Evolutionary conservation across 2,797 vertebrate genomes (phyloP), one percentile per base, ranked within the genome.

Genomic region (Clarias laeviceps): DNA sequence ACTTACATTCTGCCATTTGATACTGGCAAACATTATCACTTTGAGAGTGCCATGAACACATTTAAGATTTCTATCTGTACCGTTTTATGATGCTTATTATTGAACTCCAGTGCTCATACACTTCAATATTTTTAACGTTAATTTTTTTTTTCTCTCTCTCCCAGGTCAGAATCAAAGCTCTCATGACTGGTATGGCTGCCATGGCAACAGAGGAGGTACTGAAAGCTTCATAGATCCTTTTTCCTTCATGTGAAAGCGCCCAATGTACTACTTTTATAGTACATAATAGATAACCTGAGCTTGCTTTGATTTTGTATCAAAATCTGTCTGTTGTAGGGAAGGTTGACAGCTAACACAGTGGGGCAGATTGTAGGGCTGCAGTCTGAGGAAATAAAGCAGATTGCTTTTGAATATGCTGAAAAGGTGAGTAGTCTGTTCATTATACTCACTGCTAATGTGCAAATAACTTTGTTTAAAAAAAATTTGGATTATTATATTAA

Each of bases 321-420:
- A n/a, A n/a, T 54, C n/a, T 59, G 85, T 50, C 57, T 37, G 54
- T 90, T 94, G n/a, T 93, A 99, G 98, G 97, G 97, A 78, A 96
- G 94, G 86, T 93, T 98, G 90, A 98, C 97, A 0, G 98, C 97
- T 0, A 98, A 96, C 88, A 95, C 97, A 0, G 97, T 99, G 90
- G 98, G 97, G 73, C 97, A 99, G 91, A 98, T 99, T 4, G 97
- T 99, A 79, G 97, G 97, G 5, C 95, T 98, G 3, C 97, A 98
- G 92, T 99, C 97, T 0, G 95, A 97, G 4, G 97, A 99, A 93
- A 99, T 99, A 92, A 99, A 98, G 83, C 97, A 97, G 93, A 97
- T 99, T 1, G 97, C 96, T 22, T 97, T 96, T 0, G 97, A 98
- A 89, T 99, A 99, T 0, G 97, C 98, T 0, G 98, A 97, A 91